phyloP scores from a whole-genome alignment of 2,113 vertebrate genomes.

The Eulemur rufifrons region DNA sequence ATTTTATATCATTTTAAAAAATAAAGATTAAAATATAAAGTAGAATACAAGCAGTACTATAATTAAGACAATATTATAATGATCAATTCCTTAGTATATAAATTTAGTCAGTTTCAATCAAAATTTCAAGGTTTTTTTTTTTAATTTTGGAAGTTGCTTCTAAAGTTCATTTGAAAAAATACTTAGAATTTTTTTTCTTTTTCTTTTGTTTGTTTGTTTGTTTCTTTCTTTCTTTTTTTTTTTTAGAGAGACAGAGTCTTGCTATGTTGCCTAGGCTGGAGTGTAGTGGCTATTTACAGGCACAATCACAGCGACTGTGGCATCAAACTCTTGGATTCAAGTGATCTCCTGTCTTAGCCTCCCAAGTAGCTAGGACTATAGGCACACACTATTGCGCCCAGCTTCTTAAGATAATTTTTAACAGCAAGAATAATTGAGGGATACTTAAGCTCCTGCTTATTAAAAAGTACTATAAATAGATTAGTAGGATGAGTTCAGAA shows the following conservation, averaged over 20 bases:
- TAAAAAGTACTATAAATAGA: slow-evolving; percentile 16
- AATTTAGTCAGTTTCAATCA: not conserved
- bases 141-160: slow-evolving; percentile 33
- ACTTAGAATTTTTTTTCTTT: not conserved
- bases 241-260: not conserved
- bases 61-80: not conserved
- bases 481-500: slow-evolving; percentile 36
- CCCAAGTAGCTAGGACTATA: not conserved
- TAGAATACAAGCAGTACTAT: not conserved
- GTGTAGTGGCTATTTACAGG: not conserved
- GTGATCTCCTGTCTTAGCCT: not conserved
- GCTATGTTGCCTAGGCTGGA: not conserved
- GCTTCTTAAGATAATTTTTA: not conserved
- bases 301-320: not conserved
- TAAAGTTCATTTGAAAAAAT: slow-evolving; percentile 43
- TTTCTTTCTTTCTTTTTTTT: not conserved
- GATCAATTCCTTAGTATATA: not conserved
- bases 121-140: not conserved
- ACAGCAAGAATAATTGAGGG: not conserved
- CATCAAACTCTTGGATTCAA: not conserved
- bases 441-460: not conserved
- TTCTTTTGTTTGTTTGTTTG: no score
- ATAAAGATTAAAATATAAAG: not conserved
- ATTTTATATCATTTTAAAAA: not conserved
- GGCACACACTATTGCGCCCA: not conserved